A percentile compares a stretch with the other conserved stretches of the same genome.
These are phyloP conservation scores for Lamellibrachia satsuma DNA, from an alignment of 2,888 invertebrate genomes.

Conservation along the genomic window DNA sequence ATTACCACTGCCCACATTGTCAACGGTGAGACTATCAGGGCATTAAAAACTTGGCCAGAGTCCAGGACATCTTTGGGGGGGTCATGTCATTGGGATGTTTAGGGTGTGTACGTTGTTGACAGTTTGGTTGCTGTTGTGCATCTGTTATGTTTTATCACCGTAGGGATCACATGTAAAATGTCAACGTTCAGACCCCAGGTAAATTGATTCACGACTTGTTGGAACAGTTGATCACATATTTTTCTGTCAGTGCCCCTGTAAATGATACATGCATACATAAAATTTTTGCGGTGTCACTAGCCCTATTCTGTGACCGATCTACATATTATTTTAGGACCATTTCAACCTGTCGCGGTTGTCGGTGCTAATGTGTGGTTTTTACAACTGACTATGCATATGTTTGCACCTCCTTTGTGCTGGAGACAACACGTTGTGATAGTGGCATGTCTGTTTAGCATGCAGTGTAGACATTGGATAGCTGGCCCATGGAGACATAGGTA, in stretches of 20 bases:
- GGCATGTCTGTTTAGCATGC: not conserved
- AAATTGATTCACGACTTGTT: not conserved
- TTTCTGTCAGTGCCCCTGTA: not conserved
- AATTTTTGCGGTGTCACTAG: not conserved
- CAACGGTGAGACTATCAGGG: not conserved
- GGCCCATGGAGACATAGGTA: not conserved
- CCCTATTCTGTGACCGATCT: slow-evolving; percentile 13
- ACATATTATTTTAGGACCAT: not conserved
- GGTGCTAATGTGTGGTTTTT: not conserved
- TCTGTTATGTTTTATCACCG: not conserved
- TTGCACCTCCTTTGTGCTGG: not conserved
- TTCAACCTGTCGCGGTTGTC: not conserved
- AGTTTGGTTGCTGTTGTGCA: not conserved
- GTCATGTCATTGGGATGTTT: not conserved
- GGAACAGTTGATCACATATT: not conserved
- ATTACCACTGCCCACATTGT: slow-evolving; percentile 5
- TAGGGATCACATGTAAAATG: not conserved
- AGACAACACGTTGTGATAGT: not conserved
- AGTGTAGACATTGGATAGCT: not conserved
- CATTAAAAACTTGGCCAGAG: not conserved
- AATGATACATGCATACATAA: not conserved
- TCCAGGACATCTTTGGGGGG: not conserved
- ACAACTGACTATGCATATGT: slow-evolving; percentile 5
- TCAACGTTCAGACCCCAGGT: not conserved
- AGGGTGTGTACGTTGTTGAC: not conserved